These are phyloP conservation scores for Thecocarcelia acutangulata DNA, from an alignment of 2,888 invertebrate species.

Conservation along the genomic window DNA sequence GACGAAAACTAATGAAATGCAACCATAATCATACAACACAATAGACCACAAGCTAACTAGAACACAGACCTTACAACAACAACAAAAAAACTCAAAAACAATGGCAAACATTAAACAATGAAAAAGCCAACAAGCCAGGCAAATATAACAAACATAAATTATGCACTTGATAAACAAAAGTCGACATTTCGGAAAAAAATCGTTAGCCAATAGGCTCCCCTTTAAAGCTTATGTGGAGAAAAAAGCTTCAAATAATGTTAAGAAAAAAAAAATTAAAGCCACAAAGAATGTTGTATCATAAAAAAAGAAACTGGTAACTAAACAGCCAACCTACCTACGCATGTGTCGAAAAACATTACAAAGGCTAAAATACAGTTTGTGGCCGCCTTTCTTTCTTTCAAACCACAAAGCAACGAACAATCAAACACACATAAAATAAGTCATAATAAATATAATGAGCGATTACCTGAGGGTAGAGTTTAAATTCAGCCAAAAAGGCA, in stretches of 20 bases:
- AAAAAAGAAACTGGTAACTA: slow-evolving; percentile 39
- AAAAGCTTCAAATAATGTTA: slow-evolving; percentile 30
- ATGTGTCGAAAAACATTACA: slow-evolving; percentile 51
- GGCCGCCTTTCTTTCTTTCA: slow-evolving; percentile 51
- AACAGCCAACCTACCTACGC: slow-evolving; percentile 66
- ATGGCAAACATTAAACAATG: slow-evolving; percentile 48
- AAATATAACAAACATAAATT: slow-evolving; percentile 61
- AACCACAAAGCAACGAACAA: slow-evolving; percentile 15
- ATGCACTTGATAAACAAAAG: slow-evolving; percentile 65
- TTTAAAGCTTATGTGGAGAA: background rate
- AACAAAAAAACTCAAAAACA: slow-evolving; percentile 15
- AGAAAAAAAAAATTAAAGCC: slow-evolving; percentile 35
- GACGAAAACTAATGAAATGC: background rate
- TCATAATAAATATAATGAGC: slow-evolving; percentile 64
- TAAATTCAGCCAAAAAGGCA: slow-evolving; percentile 3
- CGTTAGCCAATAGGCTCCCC: slow-evolving; percentile 34
- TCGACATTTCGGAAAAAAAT: slow-evolving; percentile 35
- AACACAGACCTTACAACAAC: slow-evolving; percentile 11
- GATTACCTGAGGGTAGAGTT: slow-evolving; percentile 61
- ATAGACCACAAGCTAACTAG: slow-evolving; percentile 48
- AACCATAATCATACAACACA: slow-evolving; percentile 15
- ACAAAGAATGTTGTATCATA: slow-evolving; percentile 4
- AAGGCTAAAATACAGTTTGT: slow-evolving; percentile 31
- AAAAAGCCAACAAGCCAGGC: slow-evolving; percentile 25
- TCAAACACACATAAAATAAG: slow-evolving; percentile 1